These are phyloP conservation scores for Meloe dianella DNA, from an alignment of 2,888 invertebrate species.

Conservation along the genomic window DNA sequence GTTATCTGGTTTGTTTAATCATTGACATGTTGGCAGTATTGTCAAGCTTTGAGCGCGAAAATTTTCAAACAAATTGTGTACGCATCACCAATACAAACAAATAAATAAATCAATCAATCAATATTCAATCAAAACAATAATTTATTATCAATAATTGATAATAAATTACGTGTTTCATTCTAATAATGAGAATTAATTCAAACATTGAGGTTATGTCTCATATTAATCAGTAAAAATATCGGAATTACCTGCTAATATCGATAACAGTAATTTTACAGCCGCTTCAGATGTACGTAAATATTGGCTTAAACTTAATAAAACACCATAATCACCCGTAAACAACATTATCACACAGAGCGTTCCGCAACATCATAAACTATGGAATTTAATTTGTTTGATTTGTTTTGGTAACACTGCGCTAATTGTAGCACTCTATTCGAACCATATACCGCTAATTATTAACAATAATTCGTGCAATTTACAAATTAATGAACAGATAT, in stretches of 20 bases:
- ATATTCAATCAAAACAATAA: background rate
- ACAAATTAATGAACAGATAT: no score
- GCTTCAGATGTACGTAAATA: conserved; percentile 51
- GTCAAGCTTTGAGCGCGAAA: no score
- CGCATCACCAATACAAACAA: no score
- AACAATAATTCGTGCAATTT: no score
- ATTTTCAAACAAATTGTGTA: no score
- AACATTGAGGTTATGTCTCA: background rate
- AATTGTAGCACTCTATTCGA: background rate
- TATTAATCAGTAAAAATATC: no score
- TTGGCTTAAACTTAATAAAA: background rate
- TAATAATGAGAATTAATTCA: background rate
- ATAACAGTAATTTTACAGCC: conserved; percentile 53
- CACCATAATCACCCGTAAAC: background rate
- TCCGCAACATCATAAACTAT: background rate
- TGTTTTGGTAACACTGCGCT: background rate
- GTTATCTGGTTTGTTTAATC: no score
- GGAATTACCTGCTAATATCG: conserved; percentile 55
- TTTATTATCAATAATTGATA: conserved; percentile 13
- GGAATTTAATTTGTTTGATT: background rate
- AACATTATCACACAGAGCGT: background rate
- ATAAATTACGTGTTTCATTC: conserved; percentile 11
- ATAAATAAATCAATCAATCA: conserved; percentile 8
- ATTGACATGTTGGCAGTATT: no score
- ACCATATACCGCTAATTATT: background rate